Conservation (phyloP, 2,888 invertebrate genomes). For the Stictocephala bisonia region DNA sequence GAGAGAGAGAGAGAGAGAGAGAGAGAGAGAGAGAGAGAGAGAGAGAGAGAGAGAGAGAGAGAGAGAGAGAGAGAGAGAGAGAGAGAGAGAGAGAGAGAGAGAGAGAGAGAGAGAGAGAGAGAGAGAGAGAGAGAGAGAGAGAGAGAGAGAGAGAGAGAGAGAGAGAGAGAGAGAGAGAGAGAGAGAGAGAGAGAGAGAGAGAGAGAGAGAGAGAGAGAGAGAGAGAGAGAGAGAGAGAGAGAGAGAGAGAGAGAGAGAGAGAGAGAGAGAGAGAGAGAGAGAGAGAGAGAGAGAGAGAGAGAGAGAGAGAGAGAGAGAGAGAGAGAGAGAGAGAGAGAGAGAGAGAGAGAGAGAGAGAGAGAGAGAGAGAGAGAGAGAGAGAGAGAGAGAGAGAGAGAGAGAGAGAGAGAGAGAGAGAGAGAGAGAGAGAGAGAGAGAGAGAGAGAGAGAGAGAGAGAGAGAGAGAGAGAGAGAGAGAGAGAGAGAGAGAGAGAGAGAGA, state of each 20-base stretch:
- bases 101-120: not conserved
- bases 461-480: not conserved
- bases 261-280: not conserved
- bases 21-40: not conserved
- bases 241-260: not conserved
- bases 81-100: not conserved
- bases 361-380: not conserved
- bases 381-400: not conserved
- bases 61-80: not conserved
- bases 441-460: not conserved
- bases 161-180: not conserved
- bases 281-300: slow-evolving; percentile 3
- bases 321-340: not conserved
- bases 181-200: not conserved
- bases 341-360: not conserved
- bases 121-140: not conserved
- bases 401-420: not conserved
- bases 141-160: not conserved
- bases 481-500: not conserved
- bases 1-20: not conserved
- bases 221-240: slow-evolving; percentile 2
- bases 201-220: not conserved
- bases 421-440: not conserved
- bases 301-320: not conserved
- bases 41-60: not conserved